Conservation (phyloP, 1,140 invertebrate species). For the Philopotamus ludificatus region DNA sequence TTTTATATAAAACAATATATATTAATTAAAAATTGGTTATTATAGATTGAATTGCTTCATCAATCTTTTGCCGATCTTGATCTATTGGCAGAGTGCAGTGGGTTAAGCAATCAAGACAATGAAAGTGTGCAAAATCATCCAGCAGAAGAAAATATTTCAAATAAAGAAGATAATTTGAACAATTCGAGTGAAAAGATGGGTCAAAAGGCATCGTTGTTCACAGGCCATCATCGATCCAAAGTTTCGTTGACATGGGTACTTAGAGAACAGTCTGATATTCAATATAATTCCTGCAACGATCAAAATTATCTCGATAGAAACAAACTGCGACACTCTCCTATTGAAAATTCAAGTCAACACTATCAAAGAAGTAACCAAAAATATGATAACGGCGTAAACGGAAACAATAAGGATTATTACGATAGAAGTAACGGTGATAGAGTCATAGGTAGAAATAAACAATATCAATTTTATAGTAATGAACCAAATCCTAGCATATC, state of each 20-base stretch:
- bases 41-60: constrained; percentile 30
- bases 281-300: constrained; percentile 42
- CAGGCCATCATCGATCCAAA: constrained; percentile 60
- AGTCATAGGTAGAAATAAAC: constrained; percentile 33
- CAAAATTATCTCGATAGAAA: constrained; percentile 14
- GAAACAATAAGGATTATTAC: constrained; percentile 29
- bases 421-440: constrained; percentile 12
- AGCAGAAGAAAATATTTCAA: background rate
- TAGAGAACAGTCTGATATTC: constrained; percentile 58
- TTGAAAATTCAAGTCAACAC: constrained; percentile 10
- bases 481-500: constrained; percentile 12
- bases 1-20: too few species aligned
- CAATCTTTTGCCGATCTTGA: constrained; percentile 31
- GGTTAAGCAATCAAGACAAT: background rate
- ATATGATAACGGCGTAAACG: constrained; percentile 16
- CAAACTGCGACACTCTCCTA: constrained; percentile 8
- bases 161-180: constrained; percentile 41
- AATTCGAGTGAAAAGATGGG: constrained; percentile 48
- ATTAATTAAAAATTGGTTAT: too few species aligned
- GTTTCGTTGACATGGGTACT: constrained; percentile 70
- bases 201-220: constrained; percentile 52
- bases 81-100: constrained; percentile 29
- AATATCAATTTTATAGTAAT: constrained; percentile 11
- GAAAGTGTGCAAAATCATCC: constrained; percentile 6
- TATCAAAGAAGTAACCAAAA: constrained; percentile 27